A percentile compares a stretch with the other conserved stretches of the same genome.
Evolutionary conservation across 2,888 invertebrate genomes (phyloP).

Genomic region (Apamea monoglypha): DNA sequence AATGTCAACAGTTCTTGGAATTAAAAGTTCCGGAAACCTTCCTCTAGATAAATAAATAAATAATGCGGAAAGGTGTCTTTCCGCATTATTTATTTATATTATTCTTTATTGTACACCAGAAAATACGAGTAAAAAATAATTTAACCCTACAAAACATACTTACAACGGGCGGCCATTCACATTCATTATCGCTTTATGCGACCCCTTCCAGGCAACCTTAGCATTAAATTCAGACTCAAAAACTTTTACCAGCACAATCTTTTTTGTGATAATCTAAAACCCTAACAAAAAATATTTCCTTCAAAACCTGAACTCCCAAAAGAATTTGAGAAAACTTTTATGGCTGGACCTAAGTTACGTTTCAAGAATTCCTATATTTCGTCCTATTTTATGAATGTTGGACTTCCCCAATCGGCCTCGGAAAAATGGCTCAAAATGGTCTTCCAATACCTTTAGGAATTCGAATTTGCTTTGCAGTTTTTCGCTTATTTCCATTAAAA

Average conservation of each 20-base stretch:
- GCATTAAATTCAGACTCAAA: background rate
- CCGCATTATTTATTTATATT: no score
- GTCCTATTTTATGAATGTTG: constrained; percentile 60
- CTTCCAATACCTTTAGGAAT: constrained; percentile 76
- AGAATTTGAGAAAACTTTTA: constrained; percentile 63
- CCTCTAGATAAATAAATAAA: no score
- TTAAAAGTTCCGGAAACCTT: no score
- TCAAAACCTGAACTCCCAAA: constrained; percentile 47
- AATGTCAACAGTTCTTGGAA: no score
- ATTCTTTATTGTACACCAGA: no score
- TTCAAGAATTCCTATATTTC: constrained; percentile 57
- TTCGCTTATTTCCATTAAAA: constrained; percentile 80
- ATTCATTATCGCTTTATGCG: no score
- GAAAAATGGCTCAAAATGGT: constrained; percentile 72
- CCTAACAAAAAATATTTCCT: constrained; percentile 25
- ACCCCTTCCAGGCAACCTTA: no score
- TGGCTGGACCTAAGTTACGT: constrained; percentile 52
- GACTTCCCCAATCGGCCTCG: constrained; percentile 50
- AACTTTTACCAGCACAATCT: background rate
- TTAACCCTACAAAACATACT: no score
- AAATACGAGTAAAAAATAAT: no score
- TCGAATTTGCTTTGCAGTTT: constrained; percentile 75
- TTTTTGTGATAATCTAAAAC: constrained; percentile 35
- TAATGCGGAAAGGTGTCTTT: no score
- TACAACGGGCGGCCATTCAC: no score